phyloP scores from a whole-genome alignment of 2,797 vertebrate genomes.

The Masticophis lateralis region DNA sequence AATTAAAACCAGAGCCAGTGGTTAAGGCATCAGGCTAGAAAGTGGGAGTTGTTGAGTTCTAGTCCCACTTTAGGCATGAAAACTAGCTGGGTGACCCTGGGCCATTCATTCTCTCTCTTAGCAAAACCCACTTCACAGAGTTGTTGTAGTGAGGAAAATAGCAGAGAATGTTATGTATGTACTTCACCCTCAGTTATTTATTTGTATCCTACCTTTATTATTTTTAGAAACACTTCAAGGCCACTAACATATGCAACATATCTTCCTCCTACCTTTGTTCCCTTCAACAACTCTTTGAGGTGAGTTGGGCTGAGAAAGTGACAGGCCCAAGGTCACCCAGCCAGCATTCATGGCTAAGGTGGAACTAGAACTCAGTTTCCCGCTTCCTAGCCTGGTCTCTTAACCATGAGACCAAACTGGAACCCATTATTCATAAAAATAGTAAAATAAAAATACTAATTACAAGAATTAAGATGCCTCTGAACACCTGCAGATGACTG shows the following conservation, averaged over 20 bases:
- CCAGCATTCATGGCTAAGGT: background rate
- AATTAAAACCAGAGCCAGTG: background rate
- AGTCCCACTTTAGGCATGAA: background rate
- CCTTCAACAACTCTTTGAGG: background rate
- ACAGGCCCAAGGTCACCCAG: background rate
- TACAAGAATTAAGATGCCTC: background rate
- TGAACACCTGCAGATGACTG: background rate
- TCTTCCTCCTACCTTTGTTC: background rate
- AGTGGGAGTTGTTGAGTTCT: background rate
- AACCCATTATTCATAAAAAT: background rate
- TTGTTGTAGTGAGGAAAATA: background rate
- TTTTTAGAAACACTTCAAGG: background rate
- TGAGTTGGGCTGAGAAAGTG: background rate
- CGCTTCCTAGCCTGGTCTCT: background rate
- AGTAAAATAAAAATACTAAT: background rate
- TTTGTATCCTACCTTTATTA: background rate
- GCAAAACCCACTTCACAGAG: background rate
- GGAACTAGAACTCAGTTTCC: background rate
- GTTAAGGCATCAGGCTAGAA: background rate
- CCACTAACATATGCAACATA: background rate
- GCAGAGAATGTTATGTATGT: background rate
- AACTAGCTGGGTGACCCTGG: background rate
- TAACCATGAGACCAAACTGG: background rate
- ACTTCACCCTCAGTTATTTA: background rate
- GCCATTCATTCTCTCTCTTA: background rate